These are phyloP conservation scores for Hipparchia sbordonii DNA, from an alignment of 2,888 invertebrate genomes.

Conservation along the genomic window DNA sequence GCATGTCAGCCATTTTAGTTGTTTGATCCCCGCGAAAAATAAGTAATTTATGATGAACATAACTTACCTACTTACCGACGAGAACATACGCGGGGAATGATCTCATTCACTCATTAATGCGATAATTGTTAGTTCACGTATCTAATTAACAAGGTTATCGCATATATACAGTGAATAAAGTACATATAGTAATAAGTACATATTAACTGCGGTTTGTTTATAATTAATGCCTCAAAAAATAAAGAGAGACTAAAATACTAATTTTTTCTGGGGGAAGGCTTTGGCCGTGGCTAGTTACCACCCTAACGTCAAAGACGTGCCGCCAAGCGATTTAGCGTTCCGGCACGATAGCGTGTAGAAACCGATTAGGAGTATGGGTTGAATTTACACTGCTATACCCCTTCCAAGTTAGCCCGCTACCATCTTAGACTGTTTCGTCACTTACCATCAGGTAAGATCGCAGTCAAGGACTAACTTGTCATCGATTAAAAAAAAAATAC, in stretches of 20 bases:
- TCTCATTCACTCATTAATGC: conserved; percentile 28
- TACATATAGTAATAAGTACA: not conserved
- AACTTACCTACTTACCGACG: conserved; percentile 19
- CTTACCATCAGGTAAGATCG: too few relatives aligned
- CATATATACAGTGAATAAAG: not conserved
- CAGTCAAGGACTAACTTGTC: too few relatives aligned
- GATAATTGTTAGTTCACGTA: conserved; percentile 29
- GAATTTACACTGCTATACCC: too few relatives aligned
- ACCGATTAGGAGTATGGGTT: too few relatives aligned
- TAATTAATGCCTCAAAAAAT: not conserved
- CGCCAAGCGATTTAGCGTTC: too few relatives aligned
- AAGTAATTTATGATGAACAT: not conserved
- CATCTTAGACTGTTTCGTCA: too few relatives aligned
- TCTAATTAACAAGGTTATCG: conserved; percentile 33
- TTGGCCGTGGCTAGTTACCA: too few relatives aligned
- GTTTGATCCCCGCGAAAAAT: conserved; percentile 2
- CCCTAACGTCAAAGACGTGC: too few relatives aligned
- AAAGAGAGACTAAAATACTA: not conserved
- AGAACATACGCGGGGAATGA: conserved; percentile 20
- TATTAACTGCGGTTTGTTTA: not conserved
- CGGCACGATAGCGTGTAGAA: too few relatives aligned
- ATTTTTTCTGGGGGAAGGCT: too few relatives aligned
- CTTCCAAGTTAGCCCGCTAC: too few relatives aligned
- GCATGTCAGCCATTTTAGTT: conserved; percentile 8
- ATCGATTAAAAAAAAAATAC: too few relatives aligned